Conservation (phyloP, 2,113 vertebrate genomes). For the Pelusios castaneus region DNA sequence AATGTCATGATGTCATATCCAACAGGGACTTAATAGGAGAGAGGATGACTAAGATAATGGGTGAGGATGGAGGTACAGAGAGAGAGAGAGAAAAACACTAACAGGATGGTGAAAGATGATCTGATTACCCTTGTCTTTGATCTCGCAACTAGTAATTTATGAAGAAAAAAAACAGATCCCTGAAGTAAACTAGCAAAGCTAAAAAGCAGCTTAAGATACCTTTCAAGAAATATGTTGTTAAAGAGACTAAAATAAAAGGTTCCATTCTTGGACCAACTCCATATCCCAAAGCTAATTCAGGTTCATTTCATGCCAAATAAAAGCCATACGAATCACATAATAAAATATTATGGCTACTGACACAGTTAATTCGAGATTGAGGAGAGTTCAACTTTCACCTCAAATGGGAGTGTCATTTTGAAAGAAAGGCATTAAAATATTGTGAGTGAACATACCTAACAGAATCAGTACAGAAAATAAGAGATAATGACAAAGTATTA, state of each 20-base stretch:
- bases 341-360: slow-evolving; percentile 68
- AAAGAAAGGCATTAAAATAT: slow-evolving; percentile 57
- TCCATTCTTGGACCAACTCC: slow-evolving; percentile 38
- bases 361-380: slow-evolving; percentile 73
- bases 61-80: background rate
- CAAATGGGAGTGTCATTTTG: slow-evolving; percentile 49
- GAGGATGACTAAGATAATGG: background rate
- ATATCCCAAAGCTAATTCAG: slow-evolving; percentile 61
- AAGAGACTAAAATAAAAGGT: slow-evolving; percentile 67
- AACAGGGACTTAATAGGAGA: background rate
- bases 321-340: slow-evolving; percentile 67
- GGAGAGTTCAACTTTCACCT: slow-evolving; percentile 62
- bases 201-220: slow-evolving; percentile 42
- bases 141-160: background rate
- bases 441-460: background rate
- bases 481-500: slow-evolving; percentile 38
- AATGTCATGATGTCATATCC: background rate
- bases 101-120: background rate
- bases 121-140: background rate
- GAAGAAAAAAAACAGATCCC: background rate
- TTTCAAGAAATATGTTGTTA: slow-evolving; percentile 59
- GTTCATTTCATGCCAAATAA: slow-evolving; percentile 70
- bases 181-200: background rate
- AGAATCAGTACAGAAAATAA: slow-evolving; percentile 36
- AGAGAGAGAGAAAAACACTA: accelerated